Percentiles rank a stretch among this genome's conserved stretches.
Conservation (phyloP, 2,797 vertebrate species). For the Rhinogobio ventralis region DNA sequence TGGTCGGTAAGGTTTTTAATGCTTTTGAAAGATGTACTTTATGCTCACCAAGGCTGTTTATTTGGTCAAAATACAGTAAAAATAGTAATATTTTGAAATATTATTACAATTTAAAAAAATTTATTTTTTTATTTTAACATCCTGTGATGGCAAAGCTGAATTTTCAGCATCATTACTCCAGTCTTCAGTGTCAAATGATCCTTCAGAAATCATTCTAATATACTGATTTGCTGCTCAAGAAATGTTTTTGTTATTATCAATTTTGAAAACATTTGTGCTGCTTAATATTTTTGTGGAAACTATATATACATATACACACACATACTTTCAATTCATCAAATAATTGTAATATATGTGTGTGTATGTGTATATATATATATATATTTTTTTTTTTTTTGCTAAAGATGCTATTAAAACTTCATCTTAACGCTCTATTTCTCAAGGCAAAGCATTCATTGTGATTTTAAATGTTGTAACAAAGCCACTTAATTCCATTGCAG, state of each 20-base stretch:
- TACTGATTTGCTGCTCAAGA: too few species aligned
- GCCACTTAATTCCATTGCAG: background rate
- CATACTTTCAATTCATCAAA: too few species aligned
- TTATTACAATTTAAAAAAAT: too few species aligned
- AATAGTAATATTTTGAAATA: background rate
- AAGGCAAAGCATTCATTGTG: background rate
- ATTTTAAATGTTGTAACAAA: background rate
- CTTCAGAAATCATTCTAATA: background rate
- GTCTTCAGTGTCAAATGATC: background rate
- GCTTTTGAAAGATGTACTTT: background rate
- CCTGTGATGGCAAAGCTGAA: background rate
- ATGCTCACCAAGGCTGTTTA: too few species aligned
- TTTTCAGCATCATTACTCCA: background rate
- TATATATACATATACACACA: too few species aligned
- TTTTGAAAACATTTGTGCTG: too few species aligned
- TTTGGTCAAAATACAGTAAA: background rate
- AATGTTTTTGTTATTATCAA: too few species aligned
- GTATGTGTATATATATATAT: too few species aligned
- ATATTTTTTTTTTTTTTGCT: background rate
- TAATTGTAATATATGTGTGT: too few species aligned
- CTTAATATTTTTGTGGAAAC: too few species aligned
- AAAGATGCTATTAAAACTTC: background rate
- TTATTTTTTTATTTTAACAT: too few species aligned
- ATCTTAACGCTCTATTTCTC: background rate
- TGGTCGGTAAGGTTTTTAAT: background rate